Evolutionary conservation across 2,113 vertebrate genomes (phyloP).

Genomic region (Fulica atra): DNA sequence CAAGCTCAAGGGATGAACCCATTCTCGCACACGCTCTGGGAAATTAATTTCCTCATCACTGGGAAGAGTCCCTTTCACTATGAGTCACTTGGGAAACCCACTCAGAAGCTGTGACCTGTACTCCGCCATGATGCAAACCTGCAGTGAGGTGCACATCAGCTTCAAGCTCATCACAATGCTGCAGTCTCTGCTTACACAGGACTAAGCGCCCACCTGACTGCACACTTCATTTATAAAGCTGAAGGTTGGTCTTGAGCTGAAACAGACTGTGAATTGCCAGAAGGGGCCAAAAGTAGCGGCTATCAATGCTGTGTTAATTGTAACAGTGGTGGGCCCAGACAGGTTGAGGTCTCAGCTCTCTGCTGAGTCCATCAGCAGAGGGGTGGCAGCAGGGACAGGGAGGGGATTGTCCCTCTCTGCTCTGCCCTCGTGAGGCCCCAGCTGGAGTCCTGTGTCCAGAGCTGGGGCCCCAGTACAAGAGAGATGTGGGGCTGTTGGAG

Average conservation of each 20-base stretch:
- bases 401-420: too few relatives aligned
- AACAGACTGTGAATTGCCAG: neutral
- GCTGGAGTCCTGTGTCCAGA: too few relatives aligned
- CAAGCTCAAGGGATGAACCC: neutral
- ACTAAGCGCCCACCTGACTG: neutral
- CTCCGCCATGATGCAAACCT: neutral
- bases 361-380: too few relatives aligned
- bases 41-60: neutral
- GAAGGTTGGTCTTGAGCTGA: neutral
- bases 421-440: too few relatives aligned
- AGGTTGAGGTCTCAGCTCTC: neutral
- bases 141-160: fast-evolving
- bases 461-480: too few relatives aligned
- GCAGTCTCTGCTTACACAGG: fast-evolving
- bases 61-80: neutral
- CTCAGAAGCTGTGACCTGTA: neutral
- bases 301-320: neutral
- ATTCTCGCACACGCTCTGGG: neutral
- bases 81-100: neutral
- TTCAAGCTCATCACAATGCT: too few relatives aligned
- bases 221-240: fast-evolving
- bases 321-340: neutral
- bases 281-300: neutral
- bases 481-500: too few relatives aligned
- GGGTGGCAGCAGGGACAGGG: too few relatives aligned